These are phyloP conservation scores for Scaptodrosophila latifasciaeformis DNA, from an alignment of 2,888 invertebrate species.

Conservation along the genomic window DNA sequence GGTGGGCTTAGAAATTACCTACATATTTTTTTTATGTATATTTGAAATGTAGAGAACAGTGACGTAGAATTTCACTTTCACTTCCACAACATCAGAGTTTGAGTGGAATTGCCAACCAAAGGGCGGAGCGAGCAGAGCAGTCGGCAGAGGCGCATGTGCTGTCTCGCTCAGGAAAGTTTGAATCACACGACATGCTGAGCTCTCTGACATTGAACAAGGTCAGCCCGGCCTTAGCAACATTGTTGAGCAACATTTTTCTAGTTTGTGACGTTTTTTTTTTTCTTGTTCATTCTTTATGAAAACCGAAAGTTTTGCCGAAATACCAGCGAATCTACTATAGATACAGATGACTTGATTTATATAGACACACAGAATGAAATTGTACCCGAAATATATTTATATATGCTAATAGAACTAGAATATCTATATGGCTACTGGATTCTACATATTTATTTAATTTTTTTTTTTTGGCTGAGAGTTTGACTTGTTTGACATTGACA, in stretches of 20 bases:
- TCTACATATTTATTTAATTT: too few species aligned
- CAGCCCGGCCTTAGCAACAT: conserved; percentile 41
- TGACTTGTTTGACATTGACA: conserved; percentile 66
- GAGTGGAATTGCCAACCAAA: conserved; percentile 13
- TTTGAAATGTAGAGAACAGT: conserved; percentile 21
- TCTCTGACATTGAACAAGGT: conserved; percentile 62
- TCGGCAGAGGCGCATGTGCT: conserved; percentile 1
- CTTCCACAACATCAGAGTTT: conserved; percentile 15
- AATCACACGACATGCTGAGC: too few species aligned
- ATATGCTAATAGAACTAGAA: conserved; percentile 32
- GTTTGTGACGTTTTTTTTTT: conserved; percentile 22
- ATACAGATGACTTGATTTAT: too few species aligned
- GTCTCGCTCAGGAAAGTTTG: too few species aligned
- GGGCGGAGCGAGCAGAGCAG: too few species aligned
- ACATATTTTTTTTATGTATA: neutral
- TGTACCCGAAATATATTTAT: conserved; percentile 3
- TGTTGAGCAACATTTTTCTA: conserved; percentile 32
- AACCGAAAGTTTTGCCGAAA: conserved; percentile 11
- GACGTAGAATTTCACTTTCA: conserved; percentile 62
- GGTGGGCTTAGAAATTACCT: conserved; percentile 24
- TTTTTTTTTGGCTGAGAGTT: conserved; percentile 5
- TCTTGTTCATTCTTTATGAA: too few species aligned
- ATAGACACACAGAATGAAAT: too few species aligned
- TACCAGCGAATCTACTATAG: too few species aligned
- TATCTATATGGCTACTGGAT: too few species aligned